A percentile compares a stretch with the other conserved stretches of the same genome.
phyloP scores from a whole-genome alignment of 2,113 vertebrate genomes.

The Neodon shergylaensis region DNA sequence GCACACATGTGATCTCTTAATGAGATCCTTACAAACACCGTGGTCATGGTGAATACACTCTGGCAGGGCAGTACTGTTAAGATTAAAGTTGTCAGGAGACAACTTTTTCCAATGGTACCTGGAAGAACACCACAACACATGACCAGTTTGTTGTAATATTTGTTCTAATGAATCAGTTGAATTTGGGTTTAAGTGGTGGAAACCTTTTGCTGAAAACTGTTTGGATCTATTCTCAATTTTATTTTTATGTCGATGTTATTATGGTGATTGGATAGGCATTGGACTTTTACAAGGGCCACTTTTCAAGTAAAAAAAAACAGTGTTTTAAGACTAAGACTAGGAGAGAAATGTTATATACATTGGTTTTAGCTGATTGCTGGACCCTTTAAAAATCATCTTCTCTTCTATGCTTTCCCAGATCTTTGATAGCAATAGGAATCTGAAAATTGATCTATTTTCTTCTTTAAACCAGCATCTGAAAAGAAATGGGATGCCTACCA shows the following conservation, averaged over 20 bases:
- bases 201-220: conserved; percentile 69
- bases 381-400: conserved; percentile 72
- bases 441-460: conserved; percentile 69
- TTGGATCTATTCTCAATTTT: conserved; percentile 46
- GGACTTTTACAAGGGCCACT: conserved; percentile 61
- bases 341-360: conserved; percentile 62
- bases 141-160: conserved; percentile 76
- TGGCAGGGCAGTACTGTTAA: conserved; percentile 90
- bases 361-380: conserved; percentile 77
- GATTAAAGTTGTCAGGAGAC: conserved; percentile 88
- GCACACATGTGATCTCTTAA: conserved; percentile 95
- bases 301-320: conserved; percentile 77
- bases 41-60: conserved; percentile 95
- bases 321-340: conserved; percentile 78
- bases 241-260: background rate
- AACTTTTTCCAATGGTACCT: conserved; percentile 79
- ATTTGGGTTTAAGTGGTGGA: conserved; percentile 81
- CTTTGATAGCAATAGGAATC: conserved; percentile 78
- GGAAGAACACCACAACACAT: conserved; percentile 70
- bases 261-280: conserved; percentile 58
- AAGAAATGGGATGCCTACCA: conserved; percentile 69
- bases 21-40: conserved; percentile 95
- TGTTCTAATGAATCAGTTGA: conserved; percentile 78
- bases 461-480: conserved; percentile 83
- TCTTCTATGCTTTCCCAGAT: conserved; percentile 75